Percentiles rank a stretch among this genome's conserved stretches.
Evolutionary conservation across 2,888 invertebrate genomes (phyloP).

Genomic region (Lepetodrilus schrolli): DNA sequence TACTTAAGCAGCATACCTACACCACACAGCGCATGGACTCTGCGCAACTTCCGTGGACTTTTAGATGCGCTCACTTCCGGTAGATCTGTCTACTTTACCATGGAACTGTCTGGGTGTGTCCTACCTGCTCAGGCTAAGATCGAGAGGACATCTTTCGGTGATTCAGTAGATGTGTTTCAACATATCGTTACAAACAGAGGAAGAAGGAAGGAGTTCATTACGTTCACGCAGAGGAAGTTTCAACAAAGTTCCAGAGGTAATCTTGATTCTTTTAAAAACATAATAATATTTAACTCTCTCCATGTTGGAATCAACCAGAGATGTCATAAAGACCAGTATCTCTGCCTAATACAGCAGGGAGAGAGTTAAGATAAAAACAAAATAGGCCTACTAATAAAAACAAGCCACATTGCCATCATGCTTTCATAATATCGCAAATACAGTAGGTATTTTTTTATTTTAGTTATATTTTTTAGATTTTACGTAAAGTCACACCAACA

Average conservation of each 20-base stretch:
- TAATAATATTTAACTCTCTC: too few species aligned
- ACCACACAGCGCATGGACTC: slow-evolving; percentile 31
- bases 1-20: neutral
- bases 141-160: slow-evolving; percentile 42
- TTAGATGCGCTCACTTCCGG: slow-evolving; percentile 40
- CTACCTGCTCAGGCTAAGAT: slow-evolving; percentile 35
- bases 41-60: slow-evolving; percentile 32
- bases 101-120: slow-evolving; percentile 41
- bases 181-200: neutral
- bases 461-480: too few species aligned
- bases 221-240: slow-evolving; percentile 33
- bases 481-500: too few species aligned
- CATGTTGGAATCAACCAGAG: too few species aligned
- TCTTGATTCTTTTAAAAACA: too few species aligned
- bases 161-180: slow-evolving; percentile 38
- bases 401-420: too few species aligned
- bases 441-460: too few species aligned
- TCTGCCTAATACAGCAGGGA: too few species aligned
- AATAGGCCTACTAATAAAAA: too few species aligned
- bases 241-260: slow-evolving; percentile 34
- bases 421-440: too few species aligned
- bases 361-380: too few species aligned
- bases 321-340: too few species aligned
- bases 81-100: slow-evolving; percentile 38
- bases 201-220: slow-evolving; percentile 20